Percentiles rank a stretch among this genome's conserved stretches.
phyloP scores from a whole-genome alignment of 2,888 invertebrate species.

The Phyllotreta striolata region DNA sequence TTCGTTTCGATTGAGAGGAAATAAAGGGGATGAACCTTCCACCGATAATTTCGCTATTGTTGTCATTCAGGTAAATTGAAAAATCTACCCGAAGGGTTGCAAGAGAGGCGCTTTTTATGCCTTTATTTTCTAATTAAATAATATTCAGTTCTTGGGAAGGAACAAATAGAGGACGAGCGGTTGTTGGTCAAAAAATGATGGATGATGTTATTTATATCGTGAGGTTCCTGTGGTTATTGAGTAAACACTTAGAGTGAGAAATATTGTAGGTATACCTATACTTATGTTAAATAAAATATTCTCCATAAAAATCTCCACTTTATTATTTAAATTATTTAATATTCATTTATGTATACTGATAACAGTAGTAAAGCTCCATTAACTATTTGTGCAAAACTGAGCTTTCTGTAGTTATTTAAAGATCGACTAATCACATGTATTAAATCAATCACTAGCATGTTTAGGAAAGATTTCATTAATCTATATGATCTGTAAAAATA shows the following conservation, averaged over 20 bases:
- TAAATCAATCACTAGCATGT: constrained; percentile 11
- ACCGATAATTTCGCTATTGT: constrained; percentile 53
- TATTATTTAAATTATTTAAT: too few species aligned
- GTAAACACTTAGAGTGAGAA: too few species aligned
- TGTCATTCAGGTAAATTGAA: constrained; percentile 49
- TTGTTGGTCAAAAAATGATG: constrained; percentile 19
- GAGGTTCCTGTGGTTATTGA: not conserved
- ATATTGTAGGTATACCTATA: too few species aligned
- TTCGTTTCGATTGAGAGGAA: constrained; percentile 52
- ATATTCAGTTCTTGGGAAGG: constrained; percentile 27
- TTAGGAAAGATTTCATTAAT: constrained; percentile 27
- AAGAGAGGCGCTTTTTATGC: constrained; percentile 44
- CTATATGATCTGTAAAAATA: constrained; percentile 27
- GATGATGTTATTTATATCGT: constrained; percentile 28
- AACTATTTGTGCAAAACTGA: constrained; percentile 8
- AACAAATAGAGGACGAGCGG: constrained; percentile 11
- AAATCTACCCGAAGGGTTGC: constrained; percentile 48
- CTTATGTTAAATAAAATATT: too few species aligned
- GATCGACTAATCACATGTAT: constrained; percentile 3
- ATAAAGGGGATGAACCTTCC: constrained; percentile 50
- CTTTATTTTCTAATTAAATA: constrained; percentile 54
- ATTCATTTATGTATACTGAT: too few species aligned
- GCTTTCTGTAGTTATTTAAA: not conserved
- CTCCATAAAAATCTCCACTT: too few species aligned
- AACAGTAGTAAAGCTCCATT: not conserved